Evolutionary conservation across 2,113 vertebrate genomes (phyloP).

Genomic region (Mastomys natalensis): DNA sequence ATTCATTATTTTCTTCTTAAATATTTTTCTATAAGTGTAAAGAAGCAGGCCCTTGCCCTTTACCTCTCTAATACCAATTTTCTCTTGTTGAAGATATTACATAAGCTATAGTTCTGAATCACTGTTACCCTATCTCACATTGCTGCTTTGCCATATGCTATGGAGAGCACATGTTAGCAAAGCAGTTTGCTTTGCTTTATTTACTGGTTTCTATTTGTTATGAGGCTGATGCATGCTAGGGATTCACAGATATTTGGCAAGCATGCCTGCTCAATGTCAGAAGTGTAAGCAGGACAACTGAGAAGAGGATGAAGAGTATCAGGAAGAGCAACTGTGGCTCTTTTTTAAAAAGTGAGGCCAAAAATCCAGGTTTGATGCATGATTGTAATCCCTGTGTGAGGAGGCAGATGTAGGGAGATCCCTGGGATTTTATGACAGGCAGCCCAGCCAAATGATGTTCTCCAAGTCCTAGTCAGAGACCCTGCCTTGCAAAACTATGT

Average conservation of each 20-base stretch:
- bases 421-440: neutral
- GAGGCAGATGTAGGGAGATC: neutral
- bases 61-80: neutral
- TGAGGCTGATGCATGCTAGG: rapidly evolving
- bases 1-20: neutral
- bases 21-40: neutral
- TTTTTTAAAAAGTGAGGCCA: neutral
- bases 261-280: neutral
- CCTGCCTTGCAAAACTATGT: neutral
- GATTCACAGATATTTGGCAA: neutral
- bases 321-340: neutral
- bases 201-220: neutral
- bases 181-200: neutral
- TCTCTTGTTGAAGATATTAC: neutral
- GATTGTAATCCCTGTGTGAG: neutral
- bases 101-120: neutral
- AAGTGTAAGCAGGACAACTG: neutral
- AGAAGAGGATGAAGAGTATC: neutral
- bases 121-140: neutral
- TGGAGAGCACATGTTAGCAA: neutral
- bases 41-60: neutral
- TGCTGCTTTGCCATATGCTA: neutral
- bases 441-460: neutral
- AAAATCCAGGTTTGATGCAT: neutral
- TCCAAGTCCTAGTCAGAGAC: neutral